Base-by-base conservation (phyloP, 2,888 invertebrate genomes). In the Perdita meconis region DNA sequence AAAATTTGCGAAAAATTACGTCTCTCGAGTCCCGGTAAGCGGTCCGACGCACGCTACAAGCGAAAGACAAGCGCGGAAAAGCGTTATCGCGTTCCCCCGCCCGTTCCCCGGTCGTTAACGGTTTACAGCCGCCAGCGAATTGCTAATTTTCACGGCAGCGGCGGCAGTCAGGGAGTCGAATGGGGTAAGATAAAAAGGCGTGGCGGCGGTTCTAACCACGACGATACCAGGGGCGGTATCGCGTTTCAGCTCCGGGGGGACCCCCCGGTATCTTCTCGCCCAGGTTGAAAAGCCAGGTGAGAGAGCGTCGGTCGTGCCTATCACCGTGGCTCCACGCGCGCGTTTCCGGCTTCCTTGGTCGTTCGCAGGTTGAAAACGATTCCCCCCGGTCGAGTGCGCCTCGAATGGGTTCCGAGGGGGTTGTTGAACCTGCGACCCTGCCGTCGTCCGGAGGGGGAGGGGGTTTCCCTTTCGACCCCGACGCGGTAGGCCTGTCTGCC, bases 341-440 rank as follows among this genome's bases (percentile, higher is more conserved):
- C 55, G 56, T 61, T 56, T 22, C 63, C 57, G 50, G 66, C 71
- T 66, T 63, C 51, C 60, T 56, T 61, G 16, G 42, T 22, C 36
- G 30, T n/a, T 57, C 47, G 30, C 72, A 68, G 69, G 67, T 72
- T n/a, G 70, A 66, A 78, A 59, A 68, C 47, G 55, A 61, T 56
- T 56, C 64, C 67, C 55, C n/a, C n/a, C n/a, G n/a, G n/a, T n/a
- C 30, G 50, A 22, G 65, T 55, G 22, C 26, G 60, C 47, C 59
- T 38, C 60, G 47, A 80, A 75, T 60, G 67, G 70, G 73, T 42
- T 65, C 34, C 30, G 6, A 6, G 40, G 57, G 64, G 84, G 84
- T 85, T 78, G 85, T 80, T 78, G 74, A 84, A 84, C 84, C 77
- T 59, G 73, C 80, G 73, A 84, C 79, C 70, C 80, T 66, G 69